Conservation (phyloP, 2,113 vertebrate genomes). For the Pelvicachromis taeniatus region DNA sequence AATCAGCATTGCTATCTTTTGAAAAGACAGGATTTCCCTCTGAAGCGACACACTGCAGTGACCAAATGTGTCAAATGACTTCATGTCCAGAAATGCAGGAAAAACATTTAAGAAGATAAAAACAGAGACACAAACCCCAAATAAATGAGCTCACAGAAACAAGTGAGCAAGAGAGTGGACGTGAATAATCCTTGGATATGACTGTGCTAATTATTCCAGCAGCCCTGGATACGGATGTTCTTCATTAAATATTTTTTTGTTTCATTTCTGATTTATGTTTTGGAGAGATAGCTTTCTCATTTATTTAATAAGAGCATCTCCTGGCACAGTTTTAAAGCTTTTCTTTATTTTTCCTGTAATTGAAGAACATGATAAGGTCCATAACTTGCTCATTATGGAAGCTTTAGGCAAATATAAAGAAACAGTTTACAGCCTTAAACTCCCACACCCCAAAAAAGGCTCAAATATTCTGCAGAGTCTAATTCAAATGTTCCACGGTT, state of each 20-base stretch:
- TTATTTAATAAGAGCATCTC: constrained; percentile 40
- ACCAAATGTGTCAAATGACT: constrained; percentile 20
- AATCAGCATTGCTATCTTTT: constrained; percentile 38
- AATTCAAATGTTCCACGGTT: constrained; percentile 50
- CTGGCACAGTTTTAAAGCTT: constrained; percentile 55
- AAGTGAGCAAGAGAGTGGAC: not conserved
- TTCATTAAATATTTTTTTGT: constrained; percentile 32
- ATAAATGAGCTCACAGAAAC: not conserved
- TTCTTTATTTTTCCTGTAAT: not conserved
- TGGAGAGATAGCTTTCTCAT: constrained; percentile 57
- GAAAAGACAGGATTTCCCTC: constrained; percentile 30
- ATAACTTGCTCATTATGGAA: constrained; percentile 62
- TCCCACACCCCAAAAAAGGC: constrained; percentile 59
- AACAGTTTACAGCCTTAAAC: constrained; percentile 53
- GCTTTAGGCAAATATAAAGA: constrained; percentile 66
- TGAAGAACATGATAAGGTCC: constrained; percentile 48
- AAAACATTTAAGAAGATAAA: constrained; percentile 22
- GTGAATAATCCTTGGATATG: not conserved
- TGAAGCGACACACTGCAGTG: not conserved
- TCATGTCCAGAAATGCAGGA: constrained; percentile 1
- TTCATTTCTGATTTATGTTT: constrained; percentile 57
- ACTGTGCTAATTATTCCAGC: constrained; percentile 16
- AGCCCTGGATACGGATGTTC: constrained; percentile 1
- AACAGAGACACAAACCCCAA: constrained; percentile 2
- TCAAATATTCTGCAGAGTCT: constrained; percentile 30